Percentiles rank a stretch among this genome's conserved stretches.
These are phyloP conservation scores for Gryllus bimaculatus DNA, from an alignment of 1,140 invertebrate genomes.

Conservation along the genomic window DNA sequence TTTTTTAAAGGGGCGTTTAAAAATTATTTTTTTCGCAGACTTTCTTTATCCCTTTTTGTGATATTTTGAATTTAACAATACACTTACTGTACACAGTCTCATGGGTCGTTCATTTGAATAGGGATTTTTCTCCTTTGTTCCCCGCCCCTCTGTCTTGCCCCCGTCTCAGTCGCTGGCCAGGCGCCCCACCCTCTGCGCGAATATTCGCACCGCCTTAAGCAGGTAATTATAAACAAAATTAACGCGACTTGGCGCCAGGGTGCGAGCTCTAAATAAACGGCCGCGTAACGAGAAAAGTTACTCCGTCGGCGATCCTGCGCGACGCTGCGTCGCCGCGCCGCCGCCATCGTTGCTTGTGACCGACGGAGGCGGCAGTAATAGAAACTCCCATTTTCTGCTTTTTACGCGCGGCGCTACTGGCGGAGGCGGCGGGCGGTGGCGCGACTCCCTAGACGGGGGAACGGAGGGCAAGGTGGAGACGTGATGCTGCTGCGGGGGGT, in stretches of 20 bases:
- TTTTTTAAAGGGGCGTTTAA: too few relatives aligned
- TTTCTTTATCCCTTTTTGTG: too few relatives aligned
- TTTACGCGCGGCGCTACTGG: background rate
- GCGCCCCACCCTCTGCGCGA: background rate
- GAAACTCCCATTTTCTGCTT: background rate
- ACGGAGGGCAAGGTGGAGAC: background rate
- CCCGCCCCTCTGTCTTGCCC: too few relatives aligned
- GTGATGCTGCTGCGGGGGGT: background rate
- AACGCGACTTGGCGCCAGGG: background rate
- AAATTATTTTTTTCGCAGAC: too few relatives aligned
- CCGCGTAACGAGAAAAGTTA: background rate
- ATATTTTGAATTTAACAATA: too few relatives aligned
- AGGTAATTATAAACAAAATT: constrained; percentile 6
- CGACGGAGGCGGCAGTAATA: background rate
- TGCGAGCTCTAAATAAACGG: background rate
- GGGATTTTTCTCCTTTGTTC: too few relatives aligned
- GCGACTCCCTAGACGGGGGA: background rate
- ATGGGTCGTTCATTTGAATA: too few relatives aligned
- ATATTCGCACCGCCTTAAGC: background rate
- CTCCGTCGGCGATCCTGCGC: background rate
- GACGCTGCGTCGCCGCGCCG: too few relatives aligned
- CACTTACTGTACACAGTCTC: too few relatives aligned
- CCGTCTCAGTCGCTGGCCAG: too few relatives aligned
- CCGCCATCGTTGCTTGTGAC: background rate
- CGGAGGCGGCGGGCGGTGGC: too few relatives aligned